Percentiles rank a stretch among this genome's conserved stretches.
Evolutionary conservation across 2,113 vertebrate genomes (phyloP).

Genomic region (Megaptera novaeangliae): DNA sequence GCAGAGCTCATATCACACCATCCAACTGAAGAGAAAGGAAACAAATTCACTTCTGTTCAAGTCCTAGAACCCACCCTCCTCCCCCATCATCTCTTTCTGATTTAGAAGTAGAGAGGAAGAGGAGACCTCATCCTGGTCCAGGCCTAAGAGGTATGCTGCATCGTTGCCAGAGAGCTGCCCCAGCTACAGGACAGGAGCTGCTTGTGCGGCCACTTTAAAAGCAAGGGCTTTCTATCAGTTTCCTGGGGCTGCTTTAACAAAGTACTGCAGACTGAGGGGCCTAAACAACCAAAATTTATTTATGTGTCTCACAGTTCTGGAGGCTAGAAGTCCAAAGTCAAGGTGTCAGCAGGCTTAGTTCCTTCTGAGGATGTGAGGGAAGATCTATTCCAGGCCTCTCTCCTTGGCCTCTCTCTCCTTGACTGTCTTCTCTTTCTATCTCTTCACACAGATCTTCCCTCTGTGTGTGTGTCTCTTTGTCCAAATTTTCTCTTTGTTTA

Average conservation of each 20-base stretch:
- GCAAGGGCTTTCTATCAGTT: neutral
- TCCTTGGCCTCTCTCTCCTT: too few relatives aligned
- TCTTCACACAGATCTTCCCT: neutral
- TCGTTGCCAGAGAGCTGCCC: neutral
- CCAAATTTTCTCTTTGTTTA: too few relatives aligned
- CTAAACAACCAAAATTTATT: too few relatives aligned
- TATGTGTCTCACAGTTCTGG: too few relatives aligned
- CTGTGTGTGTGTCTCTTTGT: neutral
- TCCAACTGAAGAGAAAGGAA: neutral
- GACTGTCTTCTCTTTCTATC: neutral
- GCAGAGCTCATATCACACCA: neutral
- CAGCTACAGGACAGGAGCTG: neutral
- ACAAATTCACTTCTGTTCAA: neutral
- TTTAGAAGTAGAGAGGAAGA: neutral
- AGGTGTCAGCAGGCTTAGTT: too few relatives aligned
- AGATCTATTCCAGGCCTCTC: too few relatives aligned
- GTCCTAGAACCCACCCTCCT: neutral
- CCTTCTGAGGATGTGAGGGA: too few relatives aligned
- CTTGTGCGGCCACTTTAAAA: neutral
- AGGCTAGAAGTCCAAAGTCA: too few relatives aligned
- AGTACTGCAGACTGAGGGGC: too few relatives aligned
- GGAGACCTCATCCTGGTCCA: neutral
- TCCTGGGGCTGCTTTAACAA: too few relatives aligned
- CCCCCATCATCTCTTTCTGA: neutral
- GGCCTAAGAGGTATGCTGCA: neutral